A percentile compares a stretch with the other conserved stretches of the same genome.
Conservation (phyloP, 2,888 invertebrate species). For the Cacoxenus indagator region DNA sequence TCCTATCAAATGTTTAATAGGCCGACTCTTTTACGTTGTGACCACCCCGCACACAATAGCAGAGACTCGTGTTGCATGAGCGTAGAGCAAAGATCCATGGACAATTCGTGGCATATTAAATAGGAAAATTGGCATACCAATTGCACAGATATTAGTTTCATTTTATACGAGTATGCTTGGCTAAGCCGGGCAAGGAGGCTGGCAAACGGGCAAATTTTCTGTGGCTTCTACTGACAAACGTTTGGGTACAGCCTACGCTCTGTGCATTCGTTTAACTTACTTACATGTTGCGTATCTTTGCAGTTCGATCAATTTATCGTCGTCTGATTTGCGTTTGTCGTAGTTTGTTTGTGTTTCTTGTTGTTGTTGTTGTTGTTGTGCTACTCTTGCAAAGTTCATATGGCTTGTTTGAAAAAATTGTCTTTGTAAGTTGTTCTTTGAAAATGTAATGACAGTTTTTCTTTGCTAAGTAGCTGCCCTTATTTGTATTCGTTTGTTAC, state of each 20-base stretch:
- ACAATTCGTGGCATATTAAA: slow-evolving; percentile 65
- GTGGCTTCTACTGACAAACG: neutral
- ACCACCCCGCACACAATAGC: slow-evolving; percentile 30
- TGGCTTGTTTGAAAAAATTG: neutral
- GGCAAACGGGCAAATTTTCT: neutral
- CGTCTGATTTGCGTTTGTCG: slow-evolving; percentile 46
- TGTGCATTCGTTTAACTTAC: neutral
- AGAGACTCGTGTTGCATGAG: too few relatives aligned
- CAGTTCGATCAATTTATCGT: slow-evolving; percentile 61
- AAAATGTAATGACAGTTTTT: slow-evolving; percentile 12
- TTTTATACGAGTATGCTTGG: neutral
- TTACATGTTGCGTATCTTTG: slow-evolving; percentile 40
- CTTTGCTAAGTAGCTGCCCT: slow-evolving; percentile 15
- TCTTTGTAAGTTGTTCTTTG: neutral
- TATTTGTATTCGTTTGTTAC: slow-evolving; percentile 8
- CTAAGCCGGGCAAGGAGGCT: neutral
- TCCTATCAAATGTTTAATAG: slow-evolving; percentile 6
- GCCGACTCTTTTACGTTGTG: slow-evolving; percentile 7
- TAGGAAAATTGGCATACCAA: slow-evolving; percentile 62
- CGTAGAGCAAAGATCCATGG: slow-evolving; percentile 39
- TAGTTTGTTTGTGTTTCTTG: neutral
- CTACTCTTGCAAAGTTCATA: neutral
- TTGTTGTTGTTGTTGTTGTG: neutral
- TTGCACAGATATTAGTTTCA: slow-evolving; percentile 46
- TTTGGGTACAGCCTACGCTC: slow-evolving; percentile 8